Conservation (phyloP, 2,888 invertebrate species). For the Drosophila flavopinicola region DNA sequence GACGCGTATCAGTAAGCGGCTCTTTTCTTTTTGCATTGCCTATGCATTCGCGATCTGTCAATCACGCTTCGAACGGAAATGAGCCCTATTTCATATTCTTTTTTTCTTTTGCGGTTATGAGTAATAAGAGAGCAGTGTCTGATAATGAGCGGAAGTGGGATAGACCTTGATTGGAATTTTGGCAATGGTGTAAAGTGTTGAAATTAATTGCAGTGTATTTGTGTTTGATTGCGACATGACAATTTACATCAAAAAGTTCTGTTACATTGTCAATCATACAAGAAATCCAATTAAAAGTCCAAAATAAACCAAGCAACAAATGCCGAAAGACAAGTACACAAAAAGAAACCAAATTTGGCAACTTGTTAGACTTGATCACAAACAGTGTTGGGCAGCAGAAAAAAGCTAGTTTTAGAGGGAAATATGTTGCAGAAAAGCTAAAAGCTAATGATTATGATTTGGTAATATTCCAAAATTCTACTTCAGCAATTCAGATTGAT, state of each 20-base stretch:
- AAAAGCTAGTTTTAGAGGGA: conserved; percentile 2
- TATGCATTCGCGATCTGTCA: conserved; percentile 40
- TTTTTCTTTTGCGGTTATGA: conserved; percentile 24
- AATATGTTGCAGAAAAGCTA: background rate
- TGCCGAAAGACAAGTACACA: conserved; percentile 15
- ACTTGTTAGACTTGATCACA: conserved; percentile 51
- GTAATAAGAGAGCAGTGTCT: conserved; percentile 15
- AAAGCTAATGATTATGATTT: too few relatives aligned
- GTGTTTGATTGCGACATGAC: conserved; percentile 20
- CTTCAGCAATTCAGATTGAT: too few relatives aligned
- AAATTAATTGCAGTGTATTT: background rate
- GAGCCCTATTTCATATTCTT: background rate
- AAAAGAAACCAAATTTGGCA: conserved; percentile 48
- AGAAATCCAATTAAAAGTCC: conserved; percentile 36
- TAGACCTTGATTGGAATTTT: conserved; percentile 10
- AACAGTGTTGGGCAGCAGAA: conserved; percentile 1
- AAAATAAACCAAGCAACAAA: conserved; percentile 28
- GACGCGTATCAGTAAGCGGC: conserved; percentile 36
- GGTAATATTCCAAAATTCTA: too few relatives aligned
- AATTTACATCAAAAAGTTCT: conserved; percentile 37
- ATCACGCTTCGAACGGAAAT: conserved; percentile 37
- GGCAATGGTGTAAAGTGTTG: conserved; percentile 1
- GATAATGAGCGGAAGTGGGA: conserved; percentile 34
- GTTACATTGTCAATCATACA: conserved; percentile 25
- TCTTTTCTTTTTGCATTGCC: conserved; percentile 31